These are phyloP conservation scores for Alethe diademata DNA, from an alignment of 2,113 vertebrate genomes.

Conservation along the genomic window DNA sequence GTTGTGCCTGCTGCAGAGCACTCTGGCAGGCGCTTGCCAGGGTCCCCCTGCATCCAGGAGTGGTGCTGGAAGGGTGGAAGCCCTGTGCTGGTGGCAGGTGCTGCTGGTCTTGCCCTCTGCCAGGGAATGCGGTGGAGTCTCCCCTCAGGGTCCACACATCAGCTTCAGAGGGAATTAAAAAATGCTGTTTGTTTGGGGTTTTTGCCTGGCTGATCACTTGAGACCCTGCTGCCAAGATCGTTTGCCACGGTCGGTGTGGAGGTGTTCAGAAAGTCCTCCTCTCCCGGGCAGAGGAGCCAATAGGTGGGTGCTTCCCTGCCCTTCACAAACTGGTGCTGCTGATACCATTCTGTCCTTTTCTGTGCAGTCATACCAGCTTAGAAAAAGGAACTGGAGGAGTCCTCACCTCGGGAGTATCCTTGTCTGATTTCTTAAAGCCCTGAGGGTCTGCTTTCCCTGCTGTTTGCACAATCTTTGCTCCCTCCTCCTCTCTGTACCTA, in stretches of 20 bases:
- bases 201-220: neutral
- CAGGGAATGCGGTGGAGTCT: neutral
- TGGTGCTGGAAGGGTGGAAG: neutral
- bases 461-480: neutral
- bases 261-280: neutral
- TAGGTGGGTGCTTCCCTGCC: neutral
- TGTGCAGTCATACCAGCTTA: neutral
- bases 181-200: neutral
- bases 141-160: neutral
- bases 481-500: neutral
- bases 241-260: fast-evolving
- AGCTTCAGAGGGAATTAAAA: constrained; percentile 20
- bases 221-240: neutral
- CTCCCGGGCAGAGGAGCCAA: neutral
- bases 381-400: neutral
- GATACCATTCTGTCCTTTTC: neutral
- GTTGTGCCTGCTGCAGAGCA: neutral
- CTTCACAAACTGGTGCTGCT: neutral
- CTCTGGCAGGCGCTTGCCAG: neutral
- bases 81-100: neutral
- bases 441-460: neutral
- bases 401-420: neutral
- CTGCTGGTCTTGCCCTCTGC: neutral
- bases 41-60: neutral
- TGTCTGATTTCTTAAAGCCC: neutral